Base-by-base conservation (phyloP, 1,140 invertebrate species). In the Ceratoteleas bidentatus region DNA sequence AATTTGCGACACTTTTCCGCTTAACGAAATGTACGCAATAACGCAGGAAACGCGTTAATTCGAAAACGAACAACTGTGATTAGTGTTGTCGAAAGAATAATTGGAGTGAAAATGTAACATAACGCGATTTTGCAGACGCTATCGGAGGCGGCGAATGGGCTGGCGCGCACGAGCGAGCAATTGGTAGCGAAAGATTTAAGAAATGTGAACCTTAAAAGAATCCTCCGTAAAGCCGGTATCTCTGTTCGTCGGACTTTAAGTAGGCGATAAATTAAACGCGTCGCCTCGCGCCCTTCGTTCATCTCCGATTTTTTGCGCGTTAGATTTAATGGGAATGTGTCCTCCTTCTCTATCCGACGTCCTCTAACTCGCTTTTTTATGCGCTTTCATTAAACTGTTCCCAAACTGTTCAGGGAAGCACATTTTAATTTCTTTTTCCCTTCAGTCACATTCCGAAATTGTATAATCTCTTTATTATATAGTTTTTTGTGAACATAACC, bases 221-320 rank as follows among this genome's bases (percentile, higher is more conserved):
- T 65, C 77, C 80, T 81, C 61, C 73, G 74, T 81, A 73, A 68
- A 83, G 70, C 72, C 54, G 66, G 69, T 75, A 79, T 83, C 65
- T 79, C 65, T 75, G 83, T 80, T 66, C 84, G 73, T 83, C 53
- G 80, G 72, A 84, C 68, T 86, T 87, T 87, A 89, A 88, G 87
- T 85, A 87, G 85, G 85, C 83, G 87, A 88, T 89, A 88, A 90
- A 90, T 90, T 90, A 89, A 89, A 88, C 77, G 85, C 86, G 61
- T 32, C 79, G 40, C 68, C 69, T 66, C 57, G 34, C 74, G 50
- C 50, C 75, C 66, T 69, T 70, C 72, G 69, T 56, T 65, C 69
- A 53, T 74, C 76, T 78, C 82, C 78, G 79, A 82, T 83, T 82
- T 84, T 86, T 85, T 82, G 70, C 80, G 54, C 66, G 70, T 76